Conservation (phyloP, 2,797 vertebrate species). For the Takifugu ocellatus region DNA sequence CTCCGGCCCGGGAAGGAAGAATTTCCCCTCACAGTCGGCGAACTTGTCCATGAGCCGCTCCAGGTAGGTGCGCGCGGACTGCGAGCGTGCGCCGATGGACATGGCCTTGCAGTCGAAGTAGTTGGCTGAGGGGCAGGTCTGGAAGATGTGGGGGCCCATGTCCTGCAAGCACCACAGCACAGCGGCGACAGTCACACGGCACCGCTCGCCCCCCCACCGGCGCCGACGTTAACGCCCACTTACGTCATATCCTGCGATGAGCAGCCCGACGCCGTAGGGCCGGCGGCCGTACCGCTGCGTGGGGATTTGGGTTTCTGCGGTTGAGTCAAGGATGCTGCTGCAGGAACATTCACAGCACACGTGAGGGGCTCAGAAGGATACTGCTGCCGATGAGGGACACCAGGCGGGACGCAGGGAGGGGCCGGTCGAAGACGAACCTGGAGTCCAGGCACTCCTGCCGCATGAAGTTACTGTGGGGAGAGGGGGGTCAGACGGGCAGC, state of each 20-base stretch:
- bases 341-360: slow-evolving; percentile 1
- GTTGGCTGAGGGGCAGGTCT: slow-evolving; percentile 96
- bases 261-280: slow-evolving; percentile 94
- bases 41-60: slow-evolving; percentile 93
- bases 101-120: slow-evolving; percentile 99
- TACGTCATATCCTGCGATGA: slow-evolving; percentile 96
- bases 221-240: slow-evolving; percentile 51
- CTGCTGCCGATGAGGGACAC: slow-evolving; percentile 96
- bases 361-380: slow-evolving; percentile 79
- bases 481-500: not conserved
- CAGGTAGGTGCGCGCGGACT: slow-evolving; percentile 95
- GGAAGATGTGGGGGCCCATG: slow-evolving; percentile 98
- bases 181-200: not conserved
- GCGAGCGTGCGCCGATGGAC: slow-evolving; percentile 96
- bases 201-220: too few relatives aligned
- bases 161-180: slow-evolving; percentile 71
- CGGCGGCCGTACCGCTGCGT: slow-evolving; percentile 94
- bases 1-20: too few relatives aligned
- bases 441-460: slow-evolving; percentile 98
- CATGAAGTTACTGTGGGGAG: slow-evolving; percentile 90
- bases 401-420: slow-evolving; percentile 92
- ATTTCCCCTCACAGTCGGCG: slow-evolving; percentile 80
- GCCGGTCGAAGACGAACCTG: slow-evolving; percentile 94
- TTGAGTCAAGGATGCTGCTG: slow-evolving; percentile 34
- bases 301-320: slow-evolving; percentile 94